These are phyloP conservation scores for Conus ventricosus DNA, from an alignment of 1,140 invertebrate genomes.

Conservation along the genomic window DNA sequence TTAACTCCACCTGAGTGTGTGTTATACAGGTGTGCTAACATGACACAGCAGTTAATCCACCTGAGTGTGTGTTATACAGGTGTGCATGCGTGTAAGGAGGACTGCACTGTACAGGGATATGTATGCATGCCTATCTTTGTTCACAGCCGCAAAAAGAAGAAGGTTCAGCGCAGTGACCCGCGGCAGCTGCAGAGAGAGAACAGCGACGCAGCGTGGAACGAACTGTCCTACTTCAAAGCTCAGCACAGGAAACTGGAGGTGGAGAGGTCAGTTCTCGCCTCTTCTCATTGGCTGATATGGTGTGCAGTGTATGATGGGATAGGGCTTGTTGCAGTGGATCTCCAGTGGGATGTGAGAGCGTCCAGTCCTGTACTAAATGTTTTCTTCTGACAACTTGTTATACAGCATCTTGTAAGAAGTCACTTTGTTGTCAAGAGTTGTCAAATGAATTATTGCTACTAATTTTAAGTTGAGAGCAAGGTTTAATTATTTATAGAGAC, in stretches of 20 bases:
- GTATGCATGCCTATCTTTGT: not conserved
- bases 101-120: not conserved
- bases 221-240: conserved; percentile 69
- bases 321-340: too few species aligned
- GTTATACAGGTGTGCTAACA: conserved; percentile 2
- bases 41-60: too few species aligned
- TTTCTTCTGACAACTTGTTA: too few species aligned
- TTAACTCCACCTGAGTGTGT: not conserved
- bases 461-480: too few species aligned
- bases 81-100: not conserved
- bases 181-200: conserved; percentile 68
- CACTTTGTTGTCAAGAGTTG: too few species aligned
- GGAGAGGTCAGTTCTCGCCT: conserved; percentile 60
- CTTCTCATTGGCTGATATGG: not conserved
- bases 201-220: conserved; percentile 72
- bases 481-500: too few species aligned
- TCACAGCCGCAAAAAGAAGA: conserved; percentile 58
- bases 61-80: not conserved
- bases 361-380: too few species aligned
- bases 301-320: too few species aligned
- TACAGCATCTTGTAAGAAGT: too few species aligned
- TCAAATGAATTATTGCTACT: too few species aligned
- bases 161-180: conserved; percentile 60
- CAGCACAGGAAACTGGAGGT: conserved; percentile 69
- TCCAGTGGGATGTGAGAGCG: too few species aligned